A percentile compares a stretch with the other conserved stretches of the same genome.
phyloP scores from a whole-genome alignment of 2,113 vertebrate genomes.

The human region GRCh38 chr15:51489501-51490000 shows the following conservation, averaged over 20 bases:
- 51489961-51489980: neutral
- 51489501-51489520: too few relatives aligned
- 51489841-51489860: neutral
- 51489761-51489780: neutral
- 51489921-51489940: slow-evolving; percentile 11
- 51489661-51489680: too few relatives aligned
- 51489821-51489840: slow-evolving; percentile 23
- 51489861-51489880: slow-evolving; percentile 22
- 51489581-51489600: too few relatives aligned
- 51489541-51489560: too few relatives aligned
- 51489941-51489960: neutral
- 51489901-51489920: neutral
- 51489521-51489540: too few relatives aligned
- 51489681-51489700: too few relatives aligned
- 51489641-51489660: too few relatives aligned
- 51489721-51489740: neutral
- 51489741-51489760: slow-evolving; percentile 7
- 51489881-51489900: slow-evolving; percentile 3
- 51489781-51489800: neutral
- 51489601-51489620: too few relatives aligned
- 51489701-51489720: neutral
- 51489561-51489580: too few relatives aligned
- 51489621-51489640: too few relatives aligned
- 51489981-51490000: slow-evolving; percentile 24
- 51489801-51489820: neutral